These are phyloP conservation scores for Drosophila saltans DNA, from an alignment of 1,140 invertebrate species.

Conservation along the genomic window DNA sequence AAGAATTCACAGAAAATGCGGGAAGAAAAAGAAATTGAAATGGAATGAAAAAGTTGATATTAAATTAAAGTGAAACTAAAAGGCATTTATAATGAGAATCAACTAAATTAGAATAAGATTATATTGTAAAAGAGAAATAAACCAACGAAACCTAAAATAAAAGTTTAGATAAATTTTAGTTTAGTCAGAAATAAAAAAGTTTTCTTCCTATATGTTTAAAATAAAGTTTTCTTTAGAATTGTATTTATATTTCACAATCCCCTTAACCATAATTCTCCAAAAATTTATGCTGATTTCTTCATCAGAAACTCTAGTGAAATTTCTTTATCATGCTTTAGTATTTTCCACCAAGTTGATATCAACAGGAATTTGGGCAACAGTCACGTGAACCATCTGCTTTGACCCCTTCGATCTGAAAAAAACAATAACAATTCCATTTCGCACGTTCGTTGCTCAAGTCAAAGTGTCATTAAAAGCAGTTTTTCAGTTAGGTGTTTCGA, in stretches of 20 bases:
- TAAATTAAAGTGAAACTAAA: background rate
- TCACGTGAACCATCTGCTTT: slow-evolving; percentile 33
- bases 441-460: slow-evolving; percentile 55
- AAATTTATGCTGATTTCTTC: background rate
- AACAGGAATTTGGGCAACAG: slow-evolving; percentile 1
- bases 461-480: slow-evolving; percentile 64
- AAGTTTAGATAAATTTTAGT: too few species aligned
- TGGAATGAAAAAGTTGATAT: background rate
- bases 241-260: too few species aligned
- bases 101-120: too few species aligned
- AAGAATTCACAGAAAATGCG: background rate
- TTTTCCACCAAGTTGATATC: background rate
- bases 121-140: too few species aligned
- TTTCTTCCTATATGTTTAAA: too few species aligned
- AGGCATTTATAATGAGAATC: too few species aligned
- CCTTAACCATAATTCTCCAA: too few species aligned
- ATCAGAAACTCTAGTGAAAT: too few species aligned
- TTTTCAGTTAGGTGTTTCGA: slow-evolving; percentile 11
- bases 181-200: too few species aligned
- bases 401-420: slow-evolving; percentile 25
- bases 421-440: slow-evolving; percentile 25
- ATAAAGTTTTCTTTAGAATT: too few species aligned
- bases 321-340: background rate
- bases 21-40: background rate
- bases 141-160: too few species aligned